Evolutionary conservation across 2,888 invertebrate species (phyloP).

Genomic region (Lepidonotus clava): DNA sequence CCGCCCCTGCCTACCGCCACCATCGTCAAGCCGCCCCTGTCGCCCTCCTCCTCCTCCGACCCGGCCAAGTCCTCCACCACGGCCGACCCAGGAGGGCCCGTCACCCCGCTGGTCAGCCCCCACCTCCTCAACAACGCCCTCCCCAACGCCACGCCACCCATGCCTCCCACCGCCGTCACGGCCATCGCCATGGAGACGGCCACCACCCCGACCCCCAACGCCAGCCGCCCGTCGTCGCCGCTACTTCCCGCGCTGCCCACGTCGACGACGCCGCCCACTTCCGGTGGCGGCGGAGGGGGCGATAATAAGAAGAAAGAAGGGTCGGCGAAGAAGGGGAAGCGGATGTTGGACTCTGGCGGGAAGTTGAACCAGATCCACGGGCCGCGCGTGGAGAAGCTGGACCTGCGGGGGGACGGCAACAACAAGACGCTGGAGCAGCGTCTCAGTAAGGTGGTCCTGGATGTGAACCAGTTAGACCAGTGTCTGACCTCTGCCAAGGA

Average conservation of each 20-base stretch:
- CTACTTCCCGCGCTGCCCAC: not conserved
- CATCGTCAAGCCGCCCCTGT: slow-evolving; percentile 13
- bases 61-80: not conserved
- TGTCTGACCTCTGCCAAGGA: no score
- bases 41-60: not conserved
- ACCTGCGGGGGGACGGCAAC: not conserved
- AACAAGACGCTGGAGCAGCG: slow-evolving; percentile 3
- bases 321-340: slow-evolving; percentile 17
- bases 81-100: slow-evolving; percentile 25
- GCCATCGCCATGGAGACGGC: slow-evolving; percentile 51
- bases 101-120: not conserved
- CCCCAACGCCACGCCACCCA: slow-evolving; percentile 39
- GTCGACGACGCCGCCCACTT: slow-evolving; percentile 1
- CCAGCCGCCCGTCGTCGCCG: slow-evolving; percentile 38
- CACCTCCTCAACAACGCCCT: not conserved
- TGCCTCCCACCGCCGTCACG: slow-evolving; percentile 39
- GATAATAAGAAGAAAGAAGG: not conserved
- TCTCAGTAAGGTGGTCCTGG: not conserved
- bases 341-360: not conserved
- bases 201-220: slow-evolving; percentile 23
- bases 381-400: slow-evolving; percentile 16
- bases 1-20: not conserved
- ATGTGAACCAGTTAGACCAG: not conserved
- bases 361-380: not conserved
- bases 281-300: not conserved